Percentiles rank a stretch among this genome's conserved stretches.
Evolutionary conservation across 1,140 invertebrate species (phyloP).

Genomic region (Diorhabda elongata): DNA sequence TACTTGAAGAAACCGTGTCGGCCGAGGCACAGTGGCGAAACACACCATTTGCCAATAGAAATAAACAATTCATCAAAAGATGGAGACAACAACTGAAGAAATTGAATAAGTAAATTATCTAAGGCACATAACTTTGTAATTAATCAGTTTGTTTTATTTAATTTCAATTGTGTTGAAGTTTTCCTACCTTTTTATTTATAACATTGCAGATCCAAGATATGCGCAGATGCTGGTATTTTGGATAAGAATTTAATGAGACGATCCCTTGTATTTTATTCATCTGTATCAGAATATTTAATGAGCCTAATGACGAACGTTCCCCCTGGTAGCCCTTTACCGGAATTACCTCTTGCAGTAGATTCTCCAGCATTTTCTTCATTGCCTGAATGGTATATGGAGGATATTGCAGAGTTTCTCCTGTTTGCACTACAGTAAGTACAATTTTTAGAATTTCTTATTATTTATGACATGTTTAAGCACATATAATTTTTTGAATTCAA

Average conservation of each 20-base stretch:
- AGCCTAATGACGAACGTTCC: conserved; percentile 55
- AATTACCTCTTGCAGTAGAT: conserved; percentile 55
- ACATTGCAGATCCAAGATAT: conserved; percentile 69
- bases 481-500: too few species aligned
- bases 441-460: not conserved
- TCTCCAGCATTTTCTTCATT: conserved; percentile 78
- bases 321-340: conserved; percentile 39
- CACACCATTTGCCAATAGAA: conserved; percentile 70
- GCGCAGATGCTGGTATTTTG: conserved; percentile 81
- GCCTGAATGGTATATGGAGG: conserved; percentile 96
- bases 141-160: not conserved
- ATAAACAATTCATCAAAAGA: conserved; percentile 77
- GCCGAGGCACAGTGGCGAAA: conserved; percentile 81
- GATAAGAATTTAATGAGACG: conserved; percentile 75
- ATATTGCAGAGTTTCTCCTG: conserved; percentile 91
- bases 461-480: too few species aligned
- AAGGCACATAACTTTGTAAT: not conserved
- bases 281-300: conserved; percentile 74
- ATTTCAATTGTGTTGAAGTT: not conserved
- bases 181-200: conserved; percentile 5
- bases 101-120: conserved; percentile 51
- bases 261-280: conserved; percentile 81
- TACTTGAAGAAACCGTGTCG: conserved; percentile 80
- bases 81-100: conserved; percentile 81
- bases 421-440: conserved; percentile 86